Conservation (phyloP, 2,113 vertebrate genomes). For the Saccopteryx leptura region DNA sequence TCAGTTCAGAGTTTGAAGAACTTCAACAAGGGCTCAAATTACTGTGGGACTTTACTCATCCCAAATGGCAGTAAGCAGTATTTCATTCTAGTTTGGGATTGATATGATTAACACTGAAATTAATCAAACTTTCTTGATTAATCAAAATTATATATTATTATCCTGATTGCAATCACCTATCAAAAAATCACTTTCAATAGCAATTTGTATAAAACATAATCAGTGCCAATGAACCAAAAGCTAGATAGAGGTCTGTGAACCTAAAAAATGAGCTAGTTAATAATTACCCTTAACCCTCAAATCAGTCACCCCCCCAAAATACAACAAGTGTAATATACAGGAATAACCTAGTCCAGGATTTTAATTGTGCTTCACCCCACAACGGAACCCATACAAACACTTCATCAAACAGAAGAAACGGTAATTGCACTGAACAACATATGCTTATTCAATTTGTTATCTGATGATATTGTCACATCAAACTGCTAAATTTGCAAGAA, state of each 20-base stretch:
- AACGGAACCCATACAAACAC: not conserved
- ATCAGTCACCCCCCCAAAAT: not conserved
- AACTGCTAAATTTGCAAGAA: not conserved
- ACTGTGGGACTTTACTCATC: constrained; percentile 65
- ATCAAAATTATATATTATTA: constrained; percentile 90
- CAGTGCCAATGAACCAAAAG: constrained; percentile 82
- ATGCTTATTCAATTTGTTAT: not conserved
- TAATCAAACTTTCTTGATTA: constrained; percentile 90
- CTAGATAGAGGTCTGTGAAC: constrained; percentile 48
- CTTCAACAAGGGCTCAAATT: constrained; percentile 64
- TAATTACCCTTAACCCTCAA: constrained; percentile 46
- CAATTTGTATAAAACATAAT: constrained; percentile 86
- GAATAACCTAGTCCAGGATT: not conserved
- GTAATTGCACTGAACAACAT: not conserved
- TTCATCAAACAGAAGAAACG: not conserved
- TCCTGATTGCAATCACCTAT: constrained; percentile 91
- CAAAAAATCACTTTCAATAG: constrained; percentile 86
- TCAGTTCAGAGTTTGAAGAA: constrained; percentile 62
- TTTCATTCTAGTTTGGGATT: constrained; percentile 75
- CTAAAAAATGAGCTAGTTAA: constrained; percentile 56
- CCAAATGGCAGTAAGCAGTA: constrained; percentile 80
- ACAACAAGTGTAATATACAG: not conserved
- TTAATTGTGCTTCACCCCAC: not conserved
- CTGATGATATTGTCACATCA: not conserved
- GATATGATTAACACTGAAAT: constrained; percentile 86